Evolutionary conservation across 2,888 invertebrate species (phyloP), one percentile per base, ranked within the genome.

Genomic region (Parthenolecanium corni): DNA sequence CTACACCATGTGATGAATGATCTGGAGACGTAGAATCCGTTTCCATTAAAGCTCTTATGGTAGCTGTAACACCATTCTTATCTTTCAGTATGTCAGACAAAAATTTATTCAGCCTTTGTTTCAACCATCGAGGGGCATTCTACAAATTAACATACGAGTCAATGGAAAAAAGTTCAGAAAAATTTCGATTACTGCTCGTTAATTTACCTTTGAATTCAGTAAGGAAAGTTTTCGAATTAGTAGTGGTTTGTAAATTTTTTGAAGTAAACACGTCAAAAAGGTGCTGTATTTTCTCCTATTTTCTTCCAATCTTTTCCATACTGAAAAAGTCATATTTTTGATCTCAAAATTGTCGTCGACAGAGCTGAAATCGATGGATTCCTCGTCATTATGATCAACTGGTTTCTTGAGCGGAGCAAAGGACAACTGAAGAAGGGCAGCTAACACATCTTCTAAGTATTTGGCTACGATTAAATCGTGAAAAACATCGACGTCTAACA

Each of bases 1-100:
- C 76, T 64, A 85, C 82, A 68, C 84, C 76, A 71, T 80, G 81
- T 69, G 79, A 77, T 85, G 86, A 86, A 68, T 82, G 80, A 68
- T 75, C 74, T 1, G 81, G 80, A 18, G 76, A 75, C 68, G 84
- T 80, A 62, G 77, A 72, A 68, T 78, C 76, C 65, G 73, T 76
- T 67, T 81, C 81, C 67, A 85, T 78, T 69, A 87, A 79, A 49
- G 84, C 84, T 69, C 78, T 73, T 38, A 84, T 78, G 14, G 86
- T 73, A 64, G 80, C 79, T 52, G 80, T 72, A 51, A 89, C 74
- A 3, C 89, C 89, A 67, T 81, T 79, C 1, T 80, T 74, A 63
- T 77, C 74, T 64, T 79, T 72, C 31, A 89, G 74, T 64, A 80
- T 77, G 56, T 74, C 72, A 38, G 82, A 80, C 68, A 89, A 73